Base-by-base conservation (phyloP, 2,888 invertebrate genomes). In the Cenopis cana region DNA sequence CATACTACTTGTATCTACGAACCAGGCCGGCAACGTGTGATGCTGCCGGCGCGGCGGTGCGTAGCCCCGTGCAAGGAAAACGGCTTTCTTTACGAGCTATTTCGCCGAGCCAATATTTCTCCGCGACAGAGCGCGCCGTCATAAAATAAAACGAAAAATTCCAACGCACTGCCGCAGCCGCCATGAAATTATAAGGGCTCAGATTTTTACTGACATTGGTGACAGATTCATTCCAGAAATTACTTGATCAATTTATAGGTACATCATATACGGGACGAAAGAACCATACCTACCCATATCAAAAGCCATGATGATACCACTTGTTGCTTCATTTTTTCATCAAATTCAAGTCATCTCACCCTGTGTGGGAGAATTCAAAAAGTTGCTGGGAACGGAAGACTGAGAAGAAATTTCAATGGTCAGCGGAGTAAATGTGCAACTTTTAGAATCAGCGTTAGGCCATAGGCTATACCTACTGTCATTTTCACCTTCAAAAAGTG, bases 91-190 rank as follows among this genome's bases (percentile, higher is more conserved):
- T 93, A 93, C 92, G 93, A 93, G 89, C 93, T 91, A 92, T 93
- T 93, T 89, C 91, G 89, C 86, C 87, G 91, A 93, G 91, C 93
- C 93, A 93, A 93, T 93, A 93, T 93, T 92, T 93, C 92, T 92
- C 85, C 89, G 92, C 91, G 92, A 91, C 93, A 93, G 92, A 89
- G 91, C 92, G 91, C 89, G 88, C 89, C 87, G 89, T 89, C 93
- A 93, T 93, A 93, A 93, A 93, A 93, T 93, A 93, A 93, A 93
- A 93, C 93, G 93, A 92, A 93, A 93, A 93, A 93, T 93, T 93
- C 93, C 91, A 84, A 84, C 86, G 85, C 85, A 86, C 86, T 88
- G 87, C 89, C 85, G 85, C 83, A 85, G 86, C 87, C 82, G 86
- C 89, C 85, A 90, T 90, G 90, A 91, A 92, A 91, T 91, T 92